phyloP scores from a whole-genome alignment of 1,140 invertebrate genomes.

The Pseudomyrmex dendroicus region DNA sequence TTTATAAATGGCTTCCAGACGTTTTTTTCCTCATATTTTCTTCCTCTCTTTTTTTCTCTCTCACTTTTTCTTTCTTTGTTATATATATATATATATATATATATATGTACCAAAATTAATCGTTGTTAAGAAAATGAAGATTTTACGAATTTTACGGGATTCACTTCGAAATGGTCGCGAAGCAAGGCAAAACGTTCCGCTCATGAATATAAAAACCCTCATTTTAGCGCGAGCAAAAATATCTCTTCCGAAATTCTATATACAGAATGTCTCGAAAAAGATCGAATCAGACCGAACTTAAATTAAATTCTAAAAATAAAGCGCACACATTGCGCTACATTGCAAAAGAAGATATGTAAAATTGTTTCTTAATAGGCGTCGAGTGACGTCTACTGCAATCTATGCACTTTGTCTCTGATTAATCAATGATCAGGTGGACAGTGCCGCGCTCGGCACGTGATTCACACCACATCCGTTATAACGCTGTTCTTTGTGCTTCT shows the following conservation, averaged over 20 bases:
- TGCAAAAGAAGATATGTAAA: not conserved
- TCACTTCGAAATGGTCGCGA: not conserved
- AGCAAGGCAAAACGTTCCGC: not conserved
- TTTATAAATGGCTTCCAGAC: constrained; percentile 16
- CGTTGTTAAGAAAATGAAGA: not conserved
- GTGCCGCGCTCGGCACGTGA: not conserved
- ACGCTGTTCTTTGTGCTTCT: not conserved
- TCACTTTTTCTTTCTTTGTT: no score
- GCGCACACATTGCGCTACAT: not conserved
- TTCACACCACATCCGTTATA: not conserved
- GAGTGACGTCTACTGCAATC: not conserved
- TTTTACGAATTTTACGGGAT: not conserved
- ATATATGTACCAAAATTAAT: no score
- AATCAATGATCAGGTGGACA: constrained; percentile 5
- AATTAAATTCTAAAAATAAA: not conserved
- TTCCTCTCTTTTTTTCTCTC: no score
- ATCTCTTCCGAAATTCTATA: not conserved
- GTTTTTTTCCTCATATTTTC: not conserved
- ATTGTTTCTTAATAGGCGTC: not conserved
- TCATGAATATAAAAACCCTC: not conserved
- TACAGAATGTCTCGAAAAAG: not conserved
- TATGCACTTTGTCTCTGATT: constrained; percentile 28
- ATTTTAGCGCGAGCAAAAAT: not conserved
- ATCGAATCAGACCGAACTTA: not conserved
- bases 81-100: no score